A percentile compares a stretch with the other conserved stretches of the same genome.
phyloP scores from a whole-genome alignment of 1,140 invertebrate genomes.

The Fopius arisanus region DNA sequence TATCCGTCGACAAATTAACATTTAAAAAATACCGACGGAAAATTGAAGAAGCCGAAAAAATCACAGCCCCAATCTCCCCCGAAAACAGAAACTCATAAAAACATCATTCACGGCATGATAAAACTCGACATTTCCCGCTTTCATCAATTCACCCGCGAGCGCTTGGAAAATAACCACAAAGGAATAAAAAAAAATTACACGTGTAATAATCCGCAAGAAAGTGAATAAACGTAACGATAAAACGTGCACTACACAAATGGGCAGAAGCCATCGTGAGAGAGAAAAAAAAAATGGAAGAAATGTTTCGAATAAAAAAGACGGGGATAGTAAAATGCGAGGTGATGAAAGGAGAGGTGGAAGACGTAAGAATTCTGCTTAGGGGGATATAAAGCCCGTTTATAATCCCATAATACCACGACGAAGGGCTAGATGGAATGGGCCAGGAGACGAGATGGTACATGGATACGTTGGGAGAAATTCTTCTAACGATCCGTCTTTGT shows the following conservation, averaged over 20 bases:
- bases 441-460: constrained; percentile 4
- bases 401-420: constrained; percentile 24
- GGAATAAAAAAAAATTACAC: constrained; percentile 4
- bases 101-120: too few species aligned
- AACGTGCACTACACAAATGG: constrained; percentile 6
- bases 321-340: constrained; percentile 8
- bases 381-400: constrained; percentile 26
- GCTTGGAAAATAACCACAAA: neutral
- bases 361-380: neutral
- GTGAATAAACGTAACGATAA: constrained; percentile 7
- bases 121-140: neutral
- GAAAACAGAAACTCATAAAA: too few species aligned
- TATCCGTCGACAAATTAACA: too few species aligned
- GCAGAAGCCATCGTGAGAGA: neutral
- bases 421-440: neutral
- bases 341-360: neutral
- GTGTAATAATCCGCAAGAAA: constrained; percentile 1
- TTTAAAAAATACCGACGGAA: too few species aligned
- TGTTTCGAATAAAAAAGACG: constrained; percentile 15
- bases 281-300: neutral
- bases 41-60: too few species aligned
- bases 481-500: constrained; percentile 29
- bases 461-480: constrained; percentile 13
- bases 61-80: too few species aligned
- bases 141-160: neutral